Conservation (phyloP, 37 sponge, comb jelly and placozoan species). For the Eunapius fragilis region DNA sequence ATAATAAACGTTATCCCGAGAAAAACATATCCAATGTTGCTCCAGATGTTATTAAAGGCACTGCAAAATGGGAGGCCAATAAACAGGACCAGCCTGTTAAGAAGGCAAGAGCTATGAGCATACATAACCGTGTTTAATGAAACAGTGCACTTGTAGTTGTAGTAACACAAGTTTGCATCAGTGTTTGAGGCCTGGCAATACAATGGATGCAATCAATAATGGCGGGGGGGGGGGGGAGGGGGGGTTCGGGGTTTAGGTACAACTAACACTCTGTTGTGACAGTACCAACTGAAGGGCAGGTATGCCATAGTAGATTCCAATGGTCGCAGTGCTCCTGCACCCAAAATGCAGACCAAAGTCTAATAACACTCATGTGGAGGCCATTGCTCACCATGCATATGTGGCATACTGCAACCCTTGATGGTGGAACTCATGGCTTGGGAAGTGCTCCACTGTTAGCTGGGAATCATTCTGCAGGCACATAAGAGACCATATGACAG, state of each 20-base stretch:
- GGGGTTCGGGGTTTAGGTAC: too few relatives aligned
- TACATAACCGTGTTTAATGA: slow-evolving; percentile 22
- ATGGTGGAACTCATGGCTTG: neutral
- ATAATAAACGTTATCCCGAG: slow-evolving; percentile 68
- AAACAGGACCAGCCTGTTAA: neutral
- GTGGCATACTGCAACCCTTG: neutral
- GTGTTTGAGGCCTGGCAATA: neutral
- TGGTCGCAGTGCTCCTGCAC: neutral
- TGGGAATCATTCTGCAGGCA: neutral
- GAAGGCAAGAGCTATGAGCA: neutral
- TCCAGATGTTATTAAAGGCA: slow-evolving; percentile 74
- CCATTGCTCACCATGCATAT: neutral
- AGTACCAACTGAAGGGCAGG: slow-evolving; percentile 47
- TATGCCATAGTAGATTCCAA: slow-evolving; percentile 32
- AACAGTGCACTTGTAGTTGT: slow-evolving; percentile 73
- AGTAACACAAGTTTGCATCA: slow-evolving; percentile 82
- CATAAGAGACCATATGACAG: neutral
- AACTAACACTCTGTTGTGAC: neutral
- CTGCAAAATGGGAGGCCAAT: slow-evolving; percentile 3
- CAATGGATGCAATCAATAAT: too few relatives aligned
- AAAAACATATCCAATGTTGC: slow-evolving; percentile 74
- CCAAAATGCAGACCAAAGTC: neutral
- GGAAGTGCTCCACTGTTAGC: neutral
- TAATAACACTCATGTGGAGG: neutral
- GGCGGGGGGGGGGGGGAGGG: too few relatives aligned